phyloP scores from a whole-genome alignment of 2,888 invertebrate genomes.

The Melanostoma scalare region DNA sequence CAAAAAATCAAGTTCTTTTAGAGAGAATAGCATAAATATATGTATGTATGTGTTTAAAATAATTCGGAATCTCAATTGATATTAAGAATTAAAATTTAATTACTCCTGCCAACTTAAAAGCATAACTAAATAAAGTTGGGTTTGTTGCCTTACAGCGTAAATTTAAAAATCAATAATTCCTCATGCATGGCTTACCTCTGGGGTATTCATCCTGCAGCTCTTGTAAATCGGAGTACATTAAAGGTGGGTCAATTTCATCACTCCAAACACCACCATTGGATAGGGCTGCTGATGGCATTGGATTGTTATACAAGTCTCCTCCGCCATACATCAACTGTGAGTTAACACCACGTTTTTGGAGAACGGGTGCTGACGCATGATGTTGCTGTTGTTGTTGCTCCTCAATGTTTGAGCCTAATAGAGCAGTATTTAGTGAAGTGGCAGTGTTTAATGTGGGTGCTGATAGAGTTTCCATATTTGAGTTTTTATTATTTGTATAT shows the following conservation, averaged over 20 bases:
- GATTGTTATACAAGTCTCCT: constrained; percentile 64
- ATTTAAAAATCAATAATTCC: constrained; percentile 24
- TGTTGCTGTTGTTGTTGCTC: constrained; percentile 75
- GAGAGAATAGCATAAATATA: too few relatives aligned
- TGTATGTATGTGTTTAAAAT: too few relatives aligned
- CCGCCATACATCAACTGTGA: constrained; percentile 74
- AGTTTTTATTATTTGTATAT: constrained; percentile 58
- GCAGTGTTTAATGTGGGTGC: constrained; percentile 56
- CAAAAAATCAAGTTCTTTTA: too few relatives aligned
- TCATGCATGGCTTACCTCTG: constrained; percentile 74
- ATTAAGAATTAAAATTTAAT: too few relatives aligned
- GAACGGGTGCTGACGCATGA: constrained; percentile 75
- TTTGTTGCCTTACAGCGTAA: not conserved
- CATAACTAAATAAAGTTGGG: too few relatives aligned
- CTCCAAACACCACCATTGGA: constrained; percentile 78
- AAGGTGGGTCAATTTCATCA: constrained; percentile 79
- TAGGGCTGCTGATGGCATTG: constrained; percentile 55
- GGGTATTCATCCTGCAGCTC: constrained; percentile 79
- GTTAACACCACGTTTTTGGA: constrained; percentile 80
- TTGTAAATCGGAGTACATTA: constrained; percentile 78
- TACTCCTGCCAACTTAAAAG: too few relatives aligned
- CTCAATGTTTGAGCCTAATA: constrained; percentile 55
- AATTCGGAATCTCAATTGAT: too few relatives aligned
- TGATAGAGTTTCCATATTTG: constrained; percentile 54
- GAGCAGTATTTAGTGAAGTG: constrained; percentile 41